A percentile compares a stretch with the other conserved stretches of the same genome.
These are phyloP conservation scores for Sebastes jordani DNA, from an alignment of 2,797 vertebrate species.

Conservation along the genomic window DNA sequence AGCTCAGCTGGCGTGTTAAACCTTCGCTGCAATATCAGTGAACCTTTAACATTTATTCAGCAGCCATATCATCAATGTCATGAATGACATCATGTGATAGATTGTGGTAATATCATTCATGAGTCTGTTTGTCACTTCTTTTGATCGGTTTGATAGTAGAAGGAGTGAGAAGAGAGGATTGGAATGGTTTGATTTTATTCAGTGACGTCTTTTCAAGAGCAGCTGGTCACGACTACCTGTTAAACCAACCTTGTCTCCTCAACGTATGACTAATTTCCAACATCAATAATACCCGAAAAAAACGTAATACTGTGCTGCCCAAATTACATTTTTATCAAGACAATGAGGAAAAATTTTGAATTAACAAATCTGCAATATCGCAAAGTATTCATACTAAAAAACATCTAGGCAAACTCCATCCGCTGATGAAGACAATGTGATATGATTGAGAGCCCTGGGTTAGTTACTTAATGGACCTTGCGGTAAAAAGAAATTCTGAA, in stretches of 20 bases:
- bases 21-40: background rate
- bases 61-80: background rate
- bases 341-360: background rate
- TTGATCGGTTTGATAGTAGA: slow-evolving; percentile 37
- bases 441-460: background rate
- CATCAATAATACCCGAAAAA: background rate
- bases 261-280: background rate
- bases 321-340: background rate
- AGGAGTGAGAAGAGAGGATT: background rate
- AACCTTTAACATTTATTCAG: background rate
- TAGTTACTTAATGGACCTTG: background rate
- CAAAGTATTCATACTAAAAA: background rate
- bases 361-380: background rate
- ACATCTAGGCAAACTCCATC: background rate
- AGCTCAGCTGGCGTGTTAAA: background rate
- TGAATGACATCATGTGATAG: background rate
- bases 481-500: background rate
- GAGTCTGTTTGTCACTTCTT: slow-evolving; percentile 22
- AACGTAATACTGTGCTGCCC: fast-evolving
- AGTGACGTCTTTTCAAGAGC: slow-evolving; percentile 24
- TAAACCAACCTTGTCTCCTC: background rate
- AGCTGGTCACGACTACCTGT: background rate
- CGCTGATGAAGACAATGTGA: background rate
- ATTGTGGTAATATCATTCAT: slow-evolving; percentile 31
- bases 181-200: slow-evolving; percentile 46